Evolutionary conservation across 2,888 invertebrate genomes (phyloP), one percentile per base, ranked within the genome.

Genomic region (Nephrocerus scutellatus): DNA sequence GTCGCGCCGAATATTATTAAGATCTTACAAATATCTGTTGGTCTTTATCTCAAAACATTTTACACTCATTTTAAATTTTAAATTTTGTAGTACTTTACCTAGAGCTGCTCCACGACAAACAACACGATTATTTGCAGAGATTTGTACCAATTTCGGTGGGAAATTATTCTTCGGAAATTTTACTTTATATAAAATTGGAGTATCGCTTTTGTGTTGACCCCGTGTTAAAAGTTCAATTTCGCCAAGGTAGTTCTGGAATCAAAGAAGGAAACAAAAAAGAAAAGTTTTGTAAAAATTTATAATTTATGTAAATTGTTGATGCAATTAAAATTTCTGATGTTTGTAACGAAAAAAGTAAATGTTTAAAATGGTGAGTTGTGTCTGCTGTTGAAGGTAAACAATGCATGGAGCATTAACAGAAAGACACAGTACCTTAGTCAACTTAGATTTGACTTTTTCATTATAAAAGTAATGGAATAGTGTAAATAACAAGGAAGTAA

Each of bases 41-140:
- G n/a, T n/a, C n/a, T n/a, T n/a, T n/a, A n/a, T n/a, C n/a, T n/a
- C n/a, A n/a, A n/a, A n/a, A n/a, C n/a, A n/a, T n/a, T n/a, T n/a
- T n/a, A n/a, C n/a, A 26, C 9, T 2, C 26, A 12, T 13, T 26
- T 26, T 8, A 26, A n/a, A 12, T 13, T 24, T 24, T 5, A n/a
- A 14, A 26, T 15, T n/a, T 12, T 18, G 12, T 21, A 16, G 21
- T 16, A 10, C 13, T 12, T 24, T 62, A 76, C 77, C 76, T 62
- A n/a, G n/a, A n/a, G 71, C 70, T 34, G 71, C 63, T 44, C 78
- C 79, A 29, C 70, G 66, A 54, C 81, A 82, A 18, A 80, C 51
- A 2, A 71, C 57, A 8, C 72, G 63, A 32, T 74, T 73, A 51
- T 82, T 80, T 15, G 74, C 70, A 6, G 67, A 60, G 20, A 81